Percentiles rank a stretch among this genome's conserved stretches.
These are phyloP conservation scores for Notarius quadriscutis DNA, from an alignment of 2,113 vertebrate species.

Conservation along the genomic window DNA sequence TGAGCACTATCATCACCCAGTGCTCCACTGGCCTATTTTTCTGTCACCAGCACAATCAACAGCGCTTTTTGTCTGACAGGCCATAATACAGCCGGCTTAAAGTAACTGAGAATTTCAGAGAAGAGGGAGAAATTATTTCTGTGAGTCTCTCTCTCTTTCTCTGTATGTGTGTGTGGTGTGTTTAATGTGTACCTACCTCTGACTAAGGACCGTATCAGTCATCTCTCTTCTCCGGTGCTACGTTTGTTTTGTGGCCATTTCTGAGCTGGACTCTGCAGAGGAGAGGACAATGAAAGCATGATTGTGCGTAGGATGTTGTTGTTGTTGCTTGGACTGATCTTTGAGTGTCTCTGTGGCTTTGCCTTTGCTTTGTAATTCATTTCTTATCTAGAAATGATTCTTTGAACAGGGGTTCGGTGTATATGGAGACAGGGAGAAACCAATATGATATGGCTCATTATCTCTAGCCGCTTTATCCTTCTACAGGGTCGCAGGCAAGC, in stretches of 20 bases:
- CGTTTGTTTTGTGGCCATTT: conserved; percentile 22
- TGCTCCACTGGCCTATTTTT: conserved; percentile 38
- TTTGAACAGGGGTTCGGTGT: not conserved
- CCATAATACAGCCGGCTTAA: conserved; percentile 28
- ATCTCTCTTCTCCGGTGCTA: conserved; percentile 2
- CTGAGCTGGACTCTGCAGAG: not conserved
- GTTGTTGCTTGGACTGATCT: not conserved
- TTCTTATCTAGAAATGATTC: conserved; percentile 7
- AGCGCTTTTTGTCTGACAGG: conserved; percentile 41
- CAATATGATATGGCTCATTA: too few relatives aligned
- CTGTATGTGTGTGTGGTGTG: not conserved
- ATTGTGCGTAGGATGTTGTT: not conserved
- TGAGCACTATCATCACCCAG: conserved; percentile 42
- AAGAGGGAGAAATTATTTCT: conserved; percentile 23
- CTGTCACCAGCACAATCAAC: conserved; percentile 45
- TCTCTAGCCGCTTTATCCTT: too few relatives aligned
- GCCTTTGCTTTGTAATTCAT: not conserved
- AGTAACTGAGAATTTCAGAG: conserved; percentile 14
- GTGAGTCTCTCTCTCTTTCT: not conserved
- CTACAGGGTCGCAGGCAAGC: too few relatives aligned
- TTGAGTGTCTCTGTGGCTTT: not conserved
- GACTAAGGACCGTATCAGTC: not conserved
- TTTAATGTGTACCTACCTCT: not conserved
- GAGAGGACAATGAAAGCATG: conserved; percentile 27
- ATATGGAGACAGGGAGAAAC: not conserved